These are phyloP conservation scores for Rhagophthalmus giganteus DNA, from an alignment of 2,888 invertebrate species.

Conservation along the genomic window DNA sequence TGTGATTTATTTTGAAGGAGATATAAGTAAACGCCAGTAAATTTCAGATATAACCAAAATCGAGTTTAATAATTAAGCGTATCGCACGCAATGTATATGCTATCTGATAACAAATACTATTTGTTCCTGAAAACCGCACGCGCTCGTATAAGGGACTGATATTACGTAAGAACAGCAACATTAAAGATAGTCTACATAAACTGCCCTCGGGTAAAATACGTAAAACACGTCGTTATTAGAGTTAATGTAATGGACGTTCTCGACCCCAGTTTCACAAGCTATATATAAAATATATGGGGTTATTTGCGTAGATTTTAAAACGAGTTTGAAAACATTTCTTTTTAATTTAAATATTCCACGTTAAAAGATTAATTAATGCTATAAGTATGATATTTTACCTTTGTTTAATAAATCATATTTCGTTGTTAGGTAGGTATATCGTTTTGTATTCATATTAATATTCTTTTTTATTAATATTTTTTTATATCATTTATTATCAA, in stretches of 20 bases:
- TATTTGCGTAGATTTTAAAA: neutral
- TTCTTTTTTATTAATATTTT: too few relatives aligned
- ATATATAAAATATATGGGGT: neutral
- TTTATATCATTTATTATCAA: too few relatives aligned
- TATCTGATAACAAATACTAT: conserved; percentile 23
- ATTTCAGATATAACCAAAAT: conserved; percentile 19
- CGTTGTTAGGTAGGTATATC: too few relatives aligned
- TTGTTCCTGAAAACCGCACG: conserved; percentile 20
- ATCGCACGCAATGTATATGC: conserved; percentile 24
- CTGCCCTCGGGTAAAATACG: conserved; percentile 13
- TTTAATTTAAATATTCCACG: too few relatives aligned
- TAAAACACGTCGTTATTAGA: conserved; percentile 13
- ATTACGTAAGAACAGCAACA: conserved; percentile 18
- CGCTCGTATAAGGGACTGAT: conserved; percentile 10
- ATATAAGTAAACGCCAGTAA: conserved; percentile 7
- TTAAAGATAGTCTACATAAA: conserved; percentile 22
- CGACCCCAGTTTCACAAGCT: conserved; percentile 1
- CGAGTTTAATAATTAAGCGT: conserved; percentile 24
- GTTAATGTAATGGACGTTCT: conserved; percentile 21
- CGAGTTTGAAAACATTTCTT: too few relatives aligned
- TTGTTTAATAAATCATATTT: too few relatives aligned
- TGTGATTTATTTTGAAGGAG: conserved; percentile 17
- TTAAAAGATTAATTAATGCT: too few relatives aligned
- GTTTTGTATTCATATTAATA: too few relatives aligned
- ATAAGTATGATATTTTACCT: too few relatives aligned